Base-by-base conservation (phyloP, 2,888 invertebrate genomes). In the Lathronympha strigana region DNA sequence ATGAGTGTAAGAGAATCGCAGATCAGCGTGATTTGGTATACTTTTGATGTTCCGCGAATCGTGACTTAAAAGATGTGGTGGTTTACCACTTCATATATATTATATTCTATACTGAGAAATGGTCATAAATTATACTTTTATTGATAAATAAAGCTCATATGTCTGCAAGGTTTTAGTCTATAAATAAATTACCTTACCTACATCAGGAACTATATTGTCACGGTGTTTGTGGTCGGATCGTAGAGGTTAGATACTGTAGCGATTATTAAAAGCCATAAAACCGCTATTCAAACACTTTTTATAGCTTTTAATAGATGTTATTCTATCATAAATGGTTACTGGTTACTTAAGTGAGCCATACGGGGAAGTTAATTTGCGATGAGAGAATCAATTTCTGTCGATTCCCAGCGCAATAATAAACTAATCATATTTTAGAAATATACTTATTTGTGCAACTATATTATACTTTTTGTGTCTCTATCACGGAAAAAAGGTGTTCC, bases 181-280 rank as follows among this genome's bases (percentile, higher is more conserved):
- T 58, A 43, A 50, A 64, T 60, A 53, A 21, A 25, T 60, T 51
- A 25, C 23, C 40, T 17, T n/a, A n/a, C n/a, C 15, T 31, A 6
- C 53, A 49, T 38, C 47, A 53, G 61, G 54, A 66, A 66, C 66
- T 61, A 17, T 49, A 61, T 53, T 45, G 61, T 40, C 61, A 36
- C 49, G 58, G 58, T 45, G 49, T 66, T 54, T 61, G 66, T 49
- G 66, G 61, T 45, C 45, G 47, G 66, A 53, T 64, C 54, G 47
- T 40, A 47, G 53, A 66, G 47, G 62, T 57, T 17, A 49, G 49
- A n/a, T 13, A n/a, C n/a, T n/a, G n/a, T n/a, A n/a, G 55, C 45
- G n/a, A 54, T 66, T 66, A 64, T 64, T 64, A 64, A 61, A 66
- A 61, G 47, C 47, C 9, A 66, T 66, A 66, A 61, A 66, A 40